Conservation (phyloP, 2,113 vertebrate genomes). For the Tenrec ecaudatus region DNA sequence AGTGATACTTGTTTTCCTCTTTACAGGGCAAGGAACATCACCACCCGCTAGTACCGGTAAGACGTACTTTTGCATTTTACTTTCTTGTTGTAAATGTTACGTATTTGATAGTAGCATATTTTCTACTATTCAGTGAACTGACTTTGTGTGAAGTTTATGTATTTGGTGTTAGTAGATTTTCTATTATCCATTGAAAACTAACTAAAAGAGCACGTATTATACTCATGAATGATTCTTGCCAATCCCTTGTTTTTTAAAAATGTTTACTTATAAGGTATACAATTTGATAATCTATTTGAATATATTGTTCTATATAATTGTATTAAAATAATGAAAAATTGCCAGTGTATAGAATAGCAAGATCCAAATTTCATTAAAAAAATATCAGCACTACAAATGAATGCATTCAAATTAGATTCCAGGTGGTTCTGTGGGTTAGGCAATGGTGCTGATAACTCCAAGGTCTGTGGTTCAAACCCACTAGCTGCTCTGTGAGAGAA, state of each 20-base stretch:
- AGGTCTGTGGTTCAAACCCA: too few species aligned
- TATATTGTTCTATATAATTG: not conserved
- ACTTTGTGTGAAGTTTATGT: not conserved
- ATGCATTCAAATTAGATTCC: not conserved
- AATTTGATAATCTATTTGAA: not conserved
- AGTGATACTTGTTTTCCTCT: conserved; percentile 60
- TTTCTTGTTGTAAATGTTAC: not conserved
- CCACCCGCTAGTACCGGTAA: conserved; percentile 62
- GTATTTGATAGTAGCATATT: not conserved
- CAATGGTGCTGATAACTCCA: too few species aligned
- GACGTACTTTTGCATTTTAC: conserved; percentile 53
- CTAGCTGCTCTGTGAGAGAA: too few species aligned
- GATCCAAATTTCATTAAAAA: not conserved
- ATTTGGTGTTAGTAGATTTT: conserved; percentile 15
- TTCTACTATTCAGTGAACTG: not conserved
- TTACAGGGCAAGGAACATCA: fast-evolving
- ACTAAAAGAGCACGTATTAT: not conserved
- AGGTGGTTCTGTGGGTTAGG: too few species aligned
- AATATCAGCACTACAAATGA: not conserved
- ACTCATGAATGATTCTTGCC: not conserved
- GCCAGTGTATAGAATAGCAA: not conserved
- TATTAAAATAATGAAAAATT: not conserved
- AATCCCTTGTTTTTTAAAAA: not conserved
- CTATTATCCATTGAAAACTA: not conserved
- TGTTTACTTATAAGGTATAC: not conserved